Evolutionary conservation across 2,888 invertebrate genomes (phyloP).

Genomic region (Xestia rhomboidea): DNA sequence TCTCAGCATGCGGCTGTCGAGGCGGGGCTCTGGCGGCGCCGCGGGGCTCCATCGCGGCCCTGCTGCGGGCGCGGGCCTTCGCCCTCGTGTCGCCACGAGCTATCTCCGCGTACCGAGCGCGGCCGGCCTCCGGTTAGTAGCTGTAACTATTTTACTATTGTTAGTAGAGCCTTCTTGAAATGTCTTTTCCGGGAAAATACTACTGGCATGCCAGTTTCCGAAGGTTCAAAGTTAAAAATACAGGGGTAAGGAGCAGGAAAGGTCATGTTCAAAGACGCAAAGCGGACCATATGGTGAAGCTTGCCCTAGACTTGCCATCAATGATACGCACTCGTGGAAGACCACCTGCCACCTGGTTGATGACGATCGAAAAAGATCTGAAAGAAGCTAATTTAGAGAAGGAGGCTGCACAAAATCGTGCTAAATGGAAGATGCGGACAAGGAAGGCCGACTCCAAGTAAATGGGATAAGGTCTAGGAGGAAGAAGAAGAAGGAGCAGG

Average conservation of each 20-base stretch:
- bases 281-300: no score
- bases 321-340: no score
- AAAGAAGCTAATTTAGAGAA: no score
- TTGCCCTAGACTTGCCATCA: no score
- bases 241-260: not conserved
- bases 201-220: not conserved
- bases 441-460: no score
- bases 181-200: not conserved
- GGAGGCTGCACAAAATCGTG: no score
- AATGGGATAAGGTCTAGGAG: no score
- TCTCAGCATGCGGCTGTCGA: constrained; percentile 92
- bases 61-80: constrained; percentile 93
- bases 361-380: no score
- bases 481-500: not conserved
- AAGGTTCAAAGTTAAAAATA: not conserved
- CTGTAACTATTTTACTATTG: not conserved
- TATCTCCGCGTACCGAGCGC: constrained; percentile 91
- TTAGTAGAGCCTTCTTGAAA: not conserved
- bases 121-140: constrained; percentile 83
- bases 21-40: constrained; percentile 92
- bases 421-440: no score
- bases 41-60: constrained; percentile 92
- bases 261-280: no score
- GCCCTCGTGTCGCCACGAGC: constrained; percentile 92
- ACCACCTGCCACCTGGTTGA: no score